These are phyloP conservation scores for Lathronympha strigana DNA, from an alignment of 2,888 invertebrate genomes.

Conservation along the genomic window DNA sequence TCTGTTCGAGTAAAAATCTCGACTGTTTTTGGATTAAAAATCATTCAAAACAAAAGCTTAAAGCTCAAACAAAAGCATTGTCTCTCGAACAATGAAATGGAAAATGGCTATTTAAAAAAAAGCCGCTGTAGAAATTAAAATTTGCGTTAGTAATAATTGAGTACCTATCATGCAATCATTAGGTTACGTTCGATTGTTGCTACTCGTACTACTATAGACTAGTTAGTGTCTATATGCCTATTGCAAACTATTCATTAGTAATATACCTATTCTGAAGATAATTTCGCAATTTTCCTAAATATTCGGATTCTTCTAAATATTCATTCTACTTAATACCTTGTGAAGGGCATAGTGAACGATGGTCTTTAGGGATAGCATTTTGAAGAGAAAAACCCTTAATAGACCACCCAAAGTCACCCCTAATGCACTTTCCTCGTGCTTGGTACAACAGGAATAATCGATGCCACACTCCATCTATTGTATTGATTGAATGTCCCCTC, in stretches of 20 bases:
- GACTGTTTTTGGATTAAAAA: constrained; percentile 9
- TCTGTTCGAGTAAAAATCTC: background rate
- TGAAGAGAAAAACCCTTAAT: constrained; percentile 31
- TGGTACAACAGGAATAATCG: constrained; percentile 31
- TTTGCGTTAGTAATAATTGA: background rate
- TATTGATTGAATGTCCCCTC: constrained; percentile 40
- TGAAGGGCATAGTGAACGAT: constrained; percentile 29
- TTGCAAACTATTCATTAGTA: too few species aligned
- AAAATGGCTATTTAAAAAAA: constrained; percentile 5
- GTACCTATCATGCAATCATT: background rate
- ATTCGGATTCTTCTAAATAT: constrained; percentile 27
- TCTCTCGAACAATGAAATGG: constrained; percentile 26
- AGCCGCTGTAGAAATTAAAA: constrained; percentile 3
- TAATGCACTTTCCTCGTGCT: constrained; percentile 29
- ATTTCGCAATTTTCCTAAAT: too few species aligned
- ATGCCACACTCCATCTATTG: constrained; percentile 31
- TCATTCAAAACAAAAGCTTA: constrained; percentile 7
- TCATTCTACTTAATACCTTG: constrained; percentile 34
- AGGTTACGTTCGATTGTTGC: too few species aligned
- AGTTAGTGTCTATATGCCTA: too few species aligned
- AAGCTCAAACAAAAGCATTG: constrained; percentile 14
- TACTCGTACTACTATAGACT: too few species aligned
- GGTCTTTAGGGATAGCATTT: constrained; percentile 34
- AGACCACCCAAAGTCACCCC: constrained; percentile 33
- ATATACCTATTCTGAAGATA: too few species aligned